phyloP scores from a whole-genome alignment of 2,797 vertebrate genomes.

The Spinibarbus caldwelli region DNA sequence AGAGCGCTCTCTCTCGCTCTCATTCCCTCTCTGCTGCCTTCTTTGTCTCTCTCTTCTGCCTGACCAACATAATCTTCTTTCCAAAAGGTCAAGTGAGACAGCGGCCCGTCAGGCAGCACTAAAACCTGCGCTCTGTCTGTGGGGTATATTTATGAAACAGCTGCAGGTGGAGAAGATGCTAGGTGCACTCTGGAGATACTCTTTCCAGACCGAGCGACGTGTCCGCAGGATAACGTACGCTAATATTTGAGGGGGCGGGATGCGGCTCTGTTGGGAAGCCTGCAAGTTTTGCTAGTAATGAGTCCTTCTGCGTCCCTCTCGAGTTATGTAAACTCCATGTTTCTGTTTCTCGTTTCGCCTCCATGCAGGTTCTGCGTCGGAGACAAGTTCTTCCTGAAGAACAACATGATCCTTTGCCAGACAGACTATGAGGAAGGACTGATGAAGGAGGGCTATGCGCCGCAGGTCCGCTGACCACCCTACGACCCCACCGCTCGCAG shows the following conservation, averaged over 20 bases:
- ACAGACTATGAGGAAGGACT: slow-evolving; percentile 95
- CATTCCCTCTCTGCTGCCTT: slow-evolving; percentile 29
- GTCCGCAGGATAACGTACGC: slow-evolving; percentile 47
- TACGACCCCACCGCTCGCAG: background rate
- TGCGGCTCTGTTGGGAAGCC: slow-evolving; percentile 41
- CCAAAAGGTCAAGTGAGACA: slow-evolving; percentile 73
- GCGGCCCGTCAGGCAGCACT: slow-evolving; percentile 54
- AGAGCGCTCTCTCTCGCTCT: slow-evolving; percentile 41
- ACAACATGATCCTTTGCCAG: slow-evolving; percentile 97
- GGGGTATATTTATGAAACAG: slow-evolving; percentile 63
- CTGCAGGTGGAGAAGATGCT: slow-evolving; percentile 62
- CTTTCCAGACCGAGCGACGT: slow-evolving; percentile 33
- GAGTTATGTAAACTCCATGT: slow-evolving; percentile 27
- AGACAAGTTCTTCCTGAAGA: slow-evolving; percentile 96
- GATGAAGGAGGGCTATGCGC: slow-evolving; percentile 92
- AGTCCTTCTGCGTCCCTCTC: slow-evolving; percentile 30
- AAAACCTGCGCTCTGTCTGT: slow-evolving; percentile 48
- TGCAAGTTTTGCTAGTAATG: slow-evolving; percentile 56
- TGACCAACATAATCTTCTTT: slow-evolving; percentile 71
- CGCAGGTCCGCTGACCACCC: slow-evolving; percentile 92
- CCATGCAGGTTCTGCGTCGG: slow-evolving; percentile 91
- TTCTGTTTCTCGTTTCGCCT: slow-evolving; percentile 49
- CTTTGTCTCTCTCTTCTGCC: slow-evolving; percentile 46
- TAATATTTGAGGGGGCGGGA: slow-evolving; percentile 54
- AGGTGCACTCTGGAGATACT: slow-evolving; percentile 56